Conservation (phyloP, 1,140 invertebrate genomes). For the Cyrtorhinus lividipennis region DNA sequence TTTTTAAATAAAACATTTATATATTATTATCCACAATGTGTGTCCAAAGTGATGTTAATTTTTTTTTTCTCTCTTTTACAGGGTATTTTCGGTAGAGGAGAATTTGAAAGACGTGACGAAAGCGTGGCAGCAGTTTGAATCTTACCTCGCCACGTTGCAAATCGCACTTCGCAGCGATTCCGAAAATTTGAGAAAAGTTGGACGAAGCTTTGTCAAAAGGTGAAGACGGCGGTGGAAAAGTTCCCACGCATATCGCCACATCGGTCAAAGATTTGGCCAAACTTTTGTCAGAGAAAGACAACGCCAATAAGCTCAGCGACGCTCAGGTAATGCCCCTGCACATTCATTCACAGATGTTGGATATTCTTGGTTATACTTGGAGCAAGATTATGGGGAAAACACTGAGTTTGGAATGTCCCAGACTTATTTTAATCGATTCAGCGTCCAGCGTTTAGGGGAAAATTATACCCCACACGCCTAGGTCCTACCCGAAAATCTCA, state of each 20-base stretch:
- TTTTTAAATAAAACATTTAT: too few species aligned
- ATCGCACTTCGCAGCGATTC: constrained; percentile 44
- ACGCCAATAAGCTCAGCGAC: not conserved
- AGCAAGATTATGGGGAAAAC: too few species aligned
- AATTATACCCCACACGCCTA: too few species aligned
- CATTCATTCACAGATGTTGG: too few species aligned
- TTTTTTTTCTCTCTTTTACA: constrained; percentile 6
- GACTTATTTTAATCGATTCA: too few species aligned
- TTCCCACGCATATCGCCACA: constrained; percentile 41
- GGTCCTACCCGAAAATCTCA: too few species aligned
- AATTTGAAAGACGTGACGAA: constrained; percentile 6
- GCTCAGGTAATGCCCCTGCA: too few species aligned
- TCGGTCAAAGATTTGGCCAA: constrained; percentile 50
- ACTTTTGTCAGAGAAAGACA: constrained; percentile 46
- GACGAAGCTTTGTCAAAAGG: constrained; percentile 40
- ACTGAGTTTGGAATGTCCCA: too few species aligned
- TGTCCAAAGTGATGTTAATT: too few species aligned
- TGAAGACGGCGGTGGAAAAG: constrained; percentile 33
- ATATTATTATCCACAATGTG: too few species aligned
- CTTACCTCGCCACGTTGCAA: constrained; percentile 44
- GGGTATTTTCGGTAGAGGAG: constrained; percentile 6
- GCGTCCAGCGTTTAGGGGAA: too few species aligned
- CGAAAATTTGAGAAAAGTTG: constrained; percentile 42
- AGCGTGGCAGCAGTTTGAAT: constrained; percentile 46
- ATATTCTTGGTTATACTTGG: too few species aligned